Evolutionary conservation across 2,113 vertebrate species (phyloP).

Genomic region (Oryctolagus cuniculus): mOryCun1.1 NC_091432.1:161333501-161334000

Average conservation of each 20-base stretch:
- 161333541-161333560: not conserved
- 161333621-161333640: not conserved
- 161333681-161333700: not conserved
- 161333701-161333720: not conserved
- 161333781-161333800: not conserved
- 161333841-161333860: not conserved
- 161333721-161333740: conserved; percentile 35
- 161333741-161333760: not conserved
- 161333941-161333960: conserved; percentile 31
- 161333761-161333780: not conserved
- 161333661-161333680: not conserved
- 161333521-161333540: conserved; percentile 31
- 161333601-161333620: not conserved
- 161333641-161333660: not conserved
- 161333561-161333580: not conserved
- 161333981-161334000: not conserved
- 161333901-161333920: not conserved
- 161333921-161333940: not conserved
- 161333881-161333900: not conserved
- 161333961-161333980: not conserved
- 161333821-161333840: not conserved
- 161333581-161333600: conserved; percentile 12
- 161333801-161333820: not conserved
- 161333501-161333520: not conserved
- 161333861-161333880: not conserved